A percentile compares a stretch with the other conserved stretches of the same genome.
phyloP scores from a whole-genome alignment of 2,113 vertebrate species.

The Phrynosoma platyrhinos region DNA sequence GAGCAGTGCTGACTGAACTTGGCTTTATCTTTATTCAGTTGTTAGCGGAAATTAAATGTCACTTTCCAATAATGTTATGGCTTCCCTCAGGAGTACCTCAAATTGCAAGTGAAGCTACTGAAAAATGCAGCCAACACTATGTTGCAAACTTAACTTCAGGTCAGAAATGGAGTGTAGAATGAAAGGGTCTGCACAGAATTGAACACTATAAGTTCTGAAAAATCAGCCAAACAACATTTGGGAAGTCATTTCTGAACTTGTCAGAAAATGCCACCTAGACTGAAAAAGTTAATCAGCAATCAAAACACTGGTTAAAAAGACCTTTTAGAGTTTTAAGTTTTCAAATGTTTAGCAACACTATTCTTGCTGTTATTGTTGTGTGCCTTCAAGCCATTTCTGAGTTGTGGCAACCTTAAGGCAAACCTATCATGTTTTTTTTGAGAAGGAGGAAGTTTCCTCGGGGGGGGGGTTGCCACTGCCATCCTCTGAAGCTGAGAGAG shows the following conservation, averaged over 20 bases:
- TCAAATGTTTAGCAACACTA: background rate
- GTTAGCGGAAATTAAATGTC: background rate
- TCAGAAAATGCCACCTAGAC: conserved; percentile 2
- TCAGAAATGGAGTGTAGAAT: conserved; percentile 36
- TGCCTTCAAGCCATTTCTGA: no score
- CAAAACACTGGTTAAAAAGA: no score
- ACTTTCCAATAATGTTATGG: background rate
- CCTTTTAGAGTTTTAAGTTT: no score
- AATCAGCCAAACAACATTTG: background rate
- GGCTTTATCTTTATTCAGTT: background rate
- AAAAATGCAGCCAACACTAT: background rate
- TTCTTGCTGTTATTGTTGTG: background rate
- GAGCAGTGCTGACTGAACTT: conserved; percentile 1
- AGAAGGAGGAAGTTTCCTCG: no score
- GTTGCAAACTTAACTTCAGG: conserved; percentile 25
- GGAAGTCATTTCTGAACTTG: background rate
- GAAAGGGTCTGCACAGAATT: conserved; percentile 4
- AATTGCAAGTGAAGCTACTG: conserved; percentile 25
- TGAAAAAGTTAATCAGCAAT: background rate
- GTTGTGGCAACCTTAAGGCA: no score
- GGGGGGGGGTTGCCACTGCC: no score
- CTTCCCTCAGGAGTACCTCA: background rate
- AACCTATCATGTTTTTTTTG: no score
- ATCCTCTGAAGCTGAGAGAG: no score
- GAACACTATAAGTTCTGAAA: background rate